Evolutionary conservation across 2,888 invertebrate genomes (phyloP).

Genomic region (Smittia aterrima): DNA sequence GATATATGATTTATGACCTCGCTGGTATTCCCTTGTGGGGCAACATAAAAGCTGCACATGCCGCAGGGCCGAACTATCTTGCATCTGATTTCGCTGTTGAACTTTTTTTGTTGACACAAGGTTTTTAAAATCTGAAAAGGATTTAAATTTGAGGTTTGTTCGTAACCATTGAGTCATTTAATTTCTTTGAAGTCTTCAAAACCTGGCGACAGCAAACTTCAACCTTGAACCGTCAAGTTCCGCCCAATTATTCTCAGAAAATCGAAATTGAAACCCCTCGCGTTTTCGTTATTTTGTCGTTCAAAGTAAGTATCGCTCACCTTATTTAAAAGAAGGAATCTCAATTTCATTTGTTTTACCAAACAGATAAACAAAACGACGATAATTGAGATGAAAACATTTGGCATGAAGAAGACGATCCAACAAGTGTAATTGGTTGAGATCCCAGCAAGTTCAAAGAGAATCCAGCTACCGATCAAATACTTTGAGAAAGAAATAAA

Average conservation of each 20-base stretch:
- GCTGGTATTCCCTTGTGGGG: not conserved
- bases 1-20: slow-evolving; percentile 18
- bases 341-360: slow-evolving; percentile 49
- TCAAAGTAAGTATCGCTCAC: too few species aligned
- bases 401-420: slow-evolving; percentile 50
- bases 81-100: slow-evolving; percentile 40
- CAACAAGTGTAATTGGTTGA: slow-evolving; percentile 50
- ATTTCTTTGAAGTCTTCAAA: too few species aligned
- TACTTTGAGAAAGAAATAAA: too few species aligned
- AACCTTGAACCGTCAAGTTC: too few species aligned
- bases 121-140: slow-evolving; percentile 20
- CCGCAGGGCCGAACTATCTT: slow-evolving; percentile 35
- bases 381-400: slow-evolving; percentile 50
- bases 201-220: too few species aligned
- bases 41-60: slow-evolving; percentile 17
- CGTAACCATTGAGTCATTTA: too few species aligned
- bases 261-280: too few species aligned
- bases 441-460: slow-evolving; percentile 48
- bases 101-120: slow-evolving; percentile 26
- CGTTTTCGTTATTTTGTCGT: too few species aligned
- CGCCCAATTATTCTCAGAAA: too few species aligned
- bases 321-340: slow-evolving; percentile 51
- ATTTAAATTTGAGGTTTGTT: too few species aligned
- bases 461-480: slow-evolving; percentile 49
- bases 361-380: slow-evolving; percentile 50